A percentile compares a stretch with the other conserved stretches of the same genome.
phyloP scores from a whole-genome alignment of 2,888 invertebrate genomes.

The Panzeria rudis region DNA sequence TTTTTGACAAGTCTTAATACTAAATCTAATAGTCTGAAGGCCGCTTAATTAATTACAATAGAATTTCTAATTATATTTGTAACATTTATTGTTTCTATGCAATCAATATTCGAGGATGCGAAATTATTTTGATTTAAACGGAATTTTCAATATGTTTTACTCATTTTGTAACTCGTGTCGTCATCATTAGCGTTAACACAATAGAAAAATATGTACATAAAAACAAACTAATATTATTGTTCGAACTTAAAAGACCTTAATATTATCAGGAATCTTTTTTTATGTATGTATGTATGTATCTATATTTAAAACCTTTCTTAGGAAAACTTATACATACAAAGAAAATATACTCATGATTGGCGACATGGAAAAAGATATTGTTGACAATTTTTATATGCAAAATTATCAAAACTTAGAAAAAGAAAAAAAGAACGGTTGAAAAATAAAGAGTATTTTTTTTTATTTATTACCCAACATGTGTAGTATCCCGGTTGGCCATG shows the following conservation, averaged over 20 bases:
- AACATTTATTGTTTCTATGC: neutral
- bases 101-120: neutral
- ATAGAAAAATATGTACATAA: neutral
- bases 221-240: neutral
- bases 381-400: neutral
- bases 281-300: no score
- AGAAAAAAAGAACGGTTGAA: neutral
- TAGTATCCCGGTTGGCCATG: no score
- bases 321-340: neutral
- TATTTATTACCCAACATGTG: neutral
- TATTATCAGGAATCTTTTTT: conserved; percentile 74
- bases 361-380: conserved; percentile 18
- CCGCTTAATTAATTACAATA: no score
- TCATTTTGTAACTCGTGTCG: neutral
- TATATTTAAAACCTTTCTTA: conserved; percentile 51
- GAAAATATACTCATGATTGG: conserved; percentile 5
- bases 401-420: conserved; percentile 14
- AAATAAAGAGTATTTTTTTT: neutral
- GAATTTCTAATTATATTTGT: no score
- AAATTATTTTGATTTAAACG: neutral
- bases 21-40: no score
- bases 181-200: neutral
- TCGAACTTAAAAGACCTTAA: conserved; percentile 78
- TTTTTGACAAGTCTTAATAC: no score
- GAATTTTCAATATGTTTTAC: neutral